Evolutionary conservation across 2,113 vertebrate genomes (phyloP).

Genomic region (Perca fluviatilis): DNA sequence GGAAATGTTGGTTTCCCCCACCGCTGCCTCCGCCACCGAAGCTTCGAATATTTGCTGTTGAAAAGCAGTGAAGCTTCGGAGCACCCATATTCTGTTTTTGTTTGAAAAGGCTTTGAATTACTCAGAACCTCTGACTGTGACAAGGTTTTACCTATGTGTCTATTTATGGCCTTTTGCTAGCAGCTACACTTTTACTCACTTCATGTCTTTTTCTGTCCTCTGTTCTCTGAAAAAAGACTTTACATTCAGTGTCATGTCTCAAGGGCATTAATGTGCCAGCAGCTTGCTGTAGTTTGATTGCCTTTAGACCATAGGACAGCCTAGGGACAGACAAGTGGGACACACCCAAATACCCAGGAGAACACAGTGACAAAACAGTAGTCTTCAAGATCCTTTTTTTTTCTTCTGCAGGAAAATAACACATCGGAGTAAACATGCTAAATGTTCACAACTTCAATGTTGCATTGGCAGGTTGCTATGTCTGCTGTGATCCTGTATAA

Average conservation of each 20-base stretch:
- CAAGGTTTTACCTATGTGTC: conserved; percentile 53
- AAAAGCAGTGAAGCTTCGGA: too few species aligned
- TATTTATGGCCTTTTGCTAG: conserved; percentile 59
- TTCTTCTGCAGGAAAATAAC: conserved; percentile 23
- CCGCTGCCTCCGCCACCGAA: too few species aligned
- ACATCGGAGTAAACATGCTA: conserved; percentile 30
- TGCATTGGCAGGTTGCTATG: background rate
- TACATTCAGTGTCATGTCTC: conserved; percentile 67
- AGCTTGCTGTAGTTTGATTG: conserved; percentile 60
- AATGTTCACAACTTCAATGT: conserved; percentile 6
- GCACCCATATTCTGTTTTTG: background rate
- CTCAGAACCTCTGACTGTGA: conserved; percentile 37
- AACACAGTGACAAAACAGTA: conserved; percentile 40
- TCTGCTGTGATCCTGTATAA: conserved; percentile 19
- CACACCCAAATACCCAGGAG: conserved; percentile 39
- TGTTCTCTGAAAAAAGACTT: conserved; percentile 62
- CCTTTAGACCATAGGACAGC: conserved; percentile 50
- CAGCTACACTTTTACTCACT: conserved; percentile 56
- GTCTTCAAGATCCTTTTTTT: conserved; percentile 19
- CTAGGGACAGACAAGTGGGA: conserved; percentile 31
- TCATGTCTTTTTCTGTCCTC: conserved; percentile 54
- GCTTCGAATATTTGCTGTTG: too few species aligned
- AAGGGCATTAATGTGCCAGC: conserved; percentile 57
- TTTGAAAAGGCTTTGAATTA: conserved; percentile 20
- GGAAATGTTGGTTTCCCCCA: too few species aligned